A percentile compares a stretch with the other conserved stretches of the same genome.
Evolutionary conservation across 1,140 invertebrate species (phyloP).

Genomic region (Drosophila parabipectinata): DNA sequence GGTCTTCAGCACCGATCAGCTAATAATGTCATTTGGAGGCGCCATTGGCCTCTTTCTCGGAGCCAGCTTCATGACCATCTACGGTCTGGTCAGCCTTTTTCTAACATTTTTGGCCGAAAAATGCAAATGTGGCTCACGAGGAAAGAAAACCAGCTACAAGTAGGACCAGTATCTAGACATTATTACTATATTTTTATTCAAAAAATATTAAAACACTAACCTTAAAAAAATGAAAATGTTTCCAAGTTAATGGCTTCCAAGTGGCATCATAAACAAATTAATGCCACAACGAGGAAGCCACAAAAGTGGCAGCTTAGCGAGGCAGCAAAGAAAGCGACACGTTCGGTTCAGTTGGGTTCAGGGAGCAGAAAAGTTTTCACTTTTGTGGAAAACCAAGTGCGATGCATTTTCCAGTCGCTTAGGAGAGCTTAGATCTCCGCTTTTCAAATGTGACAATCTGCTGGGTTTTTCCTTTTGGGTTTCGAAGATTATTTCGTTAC

Average conservation of each 20-base stretch:
- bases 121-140: constrained; percentile 33
- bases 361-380: constrained; percentile 73
- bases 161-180: neutral
- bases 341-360: constrained; percentile 40
- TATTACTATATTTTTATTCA: neutral
- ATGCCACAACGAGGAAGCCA: constrained; percentile 41
- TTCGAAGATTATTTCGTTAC: neutral
- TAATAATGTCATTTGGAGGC: constrained; percentile 78
- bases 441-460: constrained; percentile 63
- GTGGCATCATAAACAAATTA: constrained; percentile 31
- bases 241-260: constrained; percentile 23
- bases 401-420: constrained; percentile 34
- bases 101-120: constrained; percentile 45
- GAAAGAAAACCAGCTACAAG: neutral
- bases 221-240: constrained; percentile 25
- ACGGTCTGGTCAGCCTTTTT: constrained; percentile 56
- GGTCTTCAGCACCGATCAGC: constrained; percentile 76
- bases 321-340: constrained; percentile 42
- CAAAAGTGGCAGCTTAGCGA: constrained; percentile 45
- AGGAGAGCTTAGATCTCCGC: constrained; percentile 26
- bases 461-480: neutral
- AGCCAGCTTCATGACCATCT: constrained; percentile 77
- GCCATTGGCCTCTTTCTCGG: constrained; percentile 78
- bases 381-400: constrained; percentile 61
- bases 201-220: neutral